These are phyloP conservation scores for Cryptocephalus moraei DNA, from an alignment of 2,888 invertebrate species.

Conservation along the genomic window DNA sequence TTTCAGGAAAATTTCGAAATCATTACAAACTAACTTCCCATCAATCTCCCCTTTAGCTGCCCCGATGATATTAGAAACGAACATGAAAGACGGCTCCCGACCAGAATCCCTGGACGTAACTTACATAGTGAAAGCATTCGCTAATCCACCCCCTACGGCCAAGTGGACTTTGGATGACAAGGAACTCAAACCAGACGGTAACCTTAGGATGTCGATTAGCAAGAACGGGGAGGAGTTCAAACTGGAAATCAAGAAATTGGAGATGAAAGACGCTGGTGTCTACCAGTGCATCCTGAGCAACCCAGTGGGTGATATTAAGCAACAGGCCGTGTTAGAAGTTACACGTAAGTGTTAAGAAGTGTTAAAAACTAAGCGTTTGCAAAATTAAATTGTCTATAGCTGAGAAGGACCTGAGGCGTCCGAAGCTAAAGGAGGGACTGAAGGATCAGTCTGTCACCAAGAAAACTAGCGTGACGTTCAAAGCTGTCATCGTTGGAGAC, in stretches of 20 bases:
- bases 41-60: conserved; percentile 40
- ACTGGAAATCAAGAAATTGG: conserved; percentile 60
- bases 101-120: conserved; percentile 74
- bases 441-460: conserved; percentile 61
- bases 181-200: conserved; percentile 52
- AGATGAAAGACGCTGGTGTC: conserved; percentile 63
- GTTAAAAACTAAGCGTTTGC: not conserved
- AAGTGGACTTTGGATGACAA: conserved; percentile 72
- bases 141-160: conserved; percentile 66
- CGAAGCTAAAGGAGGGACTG: conserved; percentile 59
- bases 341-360: conserved; percentile 46
- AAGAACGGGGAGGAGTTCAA: conserved; percentile 63
- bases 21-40: too few species aligned
- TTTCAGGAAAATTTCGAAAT: too few species aligned
- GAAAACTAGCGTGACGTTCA: conserved; percentile 54
- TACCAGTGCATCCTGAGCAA: conserved; percentile 78
- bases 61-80: conserved; percentile 61
- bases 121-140: conserved; percentile 68
- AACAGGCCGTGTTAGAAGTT: conserved; percentile 63
- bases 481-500: conserved; percentile 75
- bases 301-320: conserved; percentile 67
- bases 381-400: conserved; percentile 39
- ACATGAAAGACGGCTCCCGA: conserved; percentile 61
- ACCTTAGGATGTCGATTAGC: conserved; percentile 47
- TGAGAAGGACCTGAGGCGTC: conserved; percentile 66